Base-by-base conservation (phyloP, 1,140 invertebrate genomes). In the Saccostrea glomerata region DNA sequence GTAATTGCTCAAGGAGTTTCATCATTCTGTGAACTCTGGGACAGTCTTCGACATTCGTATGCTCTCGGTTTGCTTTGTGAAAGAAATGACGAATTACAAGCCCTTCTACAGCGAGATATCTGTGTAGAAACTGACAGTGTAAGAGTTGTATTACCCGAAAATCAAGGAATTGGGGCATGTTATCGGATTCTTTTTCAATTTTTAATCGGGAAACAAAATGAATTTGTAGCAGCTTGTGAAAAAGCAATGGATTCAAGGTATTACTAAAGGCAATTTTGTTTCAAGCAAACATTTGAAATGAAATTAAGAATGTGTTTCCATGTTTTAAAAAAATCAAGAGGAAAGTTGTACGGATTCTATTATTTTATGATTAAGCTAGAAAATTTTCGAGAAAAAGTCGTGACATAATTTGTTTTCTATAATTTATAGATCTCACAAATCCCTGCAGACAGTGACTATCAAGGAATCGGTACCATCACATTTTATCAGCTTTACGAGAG, bases 141-240 rank as follows among this genome's bases (percentile, higher is more conserved):
- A 30, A 7, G 66, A 25, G 23, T 30, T 73, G 66, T 73, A 5
- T 30, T 73, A 23, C 66, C 66, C 2, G 66, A 73, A n/a, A 73
- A 4, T 30, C 66, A 30, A 30, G 66, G 66, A 73, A 25, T 73
- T 25, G 66, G 66, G 11, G 23, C 5, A 9, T 73, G 66, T 25
- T 30, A 11, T 0, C 66, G 66, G 66, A 73, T 73, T 25, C 7
- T 73, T 23, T 23, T 73, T 7, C 23, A 73, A 73, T 73, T 73
- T 73, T 73, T 73, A 5, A 73, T 73, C 11, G 66, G 66, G 13
- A 73, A 73, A 23, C 66, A 73, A 23, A 73, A 73, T 73, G 66
- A 73, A n/a, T 73, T 73, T 73, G 5, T 73, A 9, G 30, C 66
- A 73, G 66, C 66, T 6, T 70, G 66, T 6, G 66, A 23, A 25